Evolutionary conservation across 2,888 invertebrate genomes (phyloP), one percentile per base, ranked within the genome.

Genomic region (Petrolisthes cinctipes): DNA sequence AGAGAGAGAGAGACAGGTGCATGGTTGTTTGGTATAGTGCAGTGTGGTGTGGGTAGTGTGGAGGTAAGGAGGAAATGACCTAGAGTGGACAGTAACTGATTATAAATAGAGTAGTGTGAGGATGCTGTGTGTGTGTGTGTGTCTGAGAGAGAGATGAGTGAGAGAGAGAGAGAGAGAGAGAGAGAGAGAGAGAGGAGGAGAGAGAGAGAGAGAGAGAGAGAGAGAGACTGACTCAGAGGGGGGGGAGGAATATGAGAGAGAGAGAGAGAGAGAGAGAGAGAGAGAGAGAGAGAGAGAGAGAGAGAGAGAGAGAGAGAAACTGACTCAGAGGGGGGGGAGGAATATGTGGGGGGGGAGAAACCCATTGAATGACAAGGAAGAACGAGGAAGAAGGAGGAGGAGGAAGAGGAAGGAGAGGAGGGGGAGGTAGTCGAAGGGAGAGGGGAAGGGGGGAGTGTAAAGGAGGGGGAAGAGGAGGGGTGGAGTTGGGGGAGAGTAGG

Each of bases 391-490:
- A 37, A 37, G 37, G 37, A 37, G 2, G 0, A 37, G 37, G 37
- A 37, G 2, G 37, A 37, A 37, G 37, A n/a, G n/a, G n/a, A n/a
- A n/a, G n/a, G n/a, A 9, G 11, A 66, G 66, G 14, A 11, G 17
- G 66, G 1, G 11, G 11, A 17, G 11, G 11, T 61, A 61, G 61
- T 14, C 61, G 61, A 7, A 14, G 66, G 14, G 3, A 37, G 51
- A 51, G 51, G 78, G 23, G 78, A 23, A 51, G 23, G 78, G 51
- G 78, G 51, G 78, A 78, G 78, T 23, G 78, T 37, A 56, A 17
- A 20, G 14, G 54, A 53, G 51, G 51, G 54, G 54, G 5, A 37
- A n/a, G n/a, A n/a, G n/a, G n/a, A n/a, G n/a, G n/a, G n/a, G n/a
- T n/a, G n/a, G n/a, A n/a, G n/a, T n/a, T n/a, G n/a, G n/a, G 37